phyloP scores from a whole-genome alignment of 2,888 invertebrate genomes.

The Drosophila diplacantha region DNA sequence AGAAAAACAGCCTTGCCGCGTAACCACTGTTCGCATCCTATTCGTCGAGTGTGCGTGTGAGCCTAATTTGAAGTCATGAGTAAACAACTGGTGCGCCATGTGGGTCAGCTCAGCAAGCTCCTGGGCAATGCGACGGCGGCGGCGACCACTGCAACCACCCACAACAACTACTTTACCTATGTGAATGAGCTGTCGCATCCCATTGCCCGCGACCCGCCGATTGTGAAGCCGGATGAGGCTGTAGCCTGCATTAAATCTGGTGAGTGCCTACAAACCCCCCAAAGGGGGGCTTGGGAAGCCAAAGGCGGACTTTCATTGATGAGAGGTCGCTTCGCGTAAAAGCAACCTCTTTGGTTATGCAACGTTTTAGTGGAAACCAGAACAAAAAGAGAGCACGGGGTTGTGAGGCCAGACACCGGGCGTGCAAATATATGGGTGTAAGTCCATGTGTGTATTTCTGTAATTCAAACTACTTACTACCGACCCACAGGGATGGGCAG shows the following conservation, averaged over 20 bases:
- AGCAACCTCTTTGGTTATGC: constrained; percentile 52
- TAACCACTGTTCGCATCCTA: constrained; percentile 1
- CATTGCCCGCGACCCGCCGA: constrained; percentile 85
- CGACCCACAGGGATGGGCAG: constrained; percentile 39
- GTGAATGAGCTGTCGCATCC: constrained; percentile 90
- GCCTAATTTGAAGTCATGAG: constrained; percentile 44
- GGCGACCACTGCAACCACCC: constrained; percentile 49
- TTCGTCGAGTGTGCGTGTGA: constrained; percentile 1
- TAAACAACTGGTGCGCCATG: constrained; percentile 54
- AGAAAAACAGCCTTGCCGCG: background rate
- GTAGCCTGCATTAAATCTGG: constrained; percentile 89
- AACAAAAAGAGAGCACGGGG: constrained; percentile 23
- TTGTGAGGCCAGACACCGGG: constrained; percentile 7
- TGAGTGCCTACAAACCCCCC: constrained; percentile 75
- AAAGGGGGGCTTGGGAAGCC: background rate
- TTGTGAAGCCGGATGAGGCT: constrained; percentile 86
- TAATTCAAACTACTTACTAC: constrained; percentile 41
- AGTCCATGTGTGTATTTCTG: constrained; percentile 38
- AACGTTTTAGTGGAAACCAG: constrained; percentile 42
- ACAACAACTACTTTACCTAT: constrained; percentile 84
- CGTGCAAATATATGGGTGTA: constrained; percentile 20
- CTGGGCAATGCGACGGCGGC: constrained; percentile 32
- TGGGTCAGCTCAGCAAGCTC: constrained; percentile 40
- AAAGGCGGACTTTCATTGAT: background rate
- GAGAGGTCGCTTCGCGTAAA: constrained; percentile 2